Percentiles rank a stretch among this genome's conserved stretches.
These are phyloP conservation scores for Sebastes iracundus DNA, from an alignment of 2,797 vertebrate species.

Conservation along the genomic window DNA sequence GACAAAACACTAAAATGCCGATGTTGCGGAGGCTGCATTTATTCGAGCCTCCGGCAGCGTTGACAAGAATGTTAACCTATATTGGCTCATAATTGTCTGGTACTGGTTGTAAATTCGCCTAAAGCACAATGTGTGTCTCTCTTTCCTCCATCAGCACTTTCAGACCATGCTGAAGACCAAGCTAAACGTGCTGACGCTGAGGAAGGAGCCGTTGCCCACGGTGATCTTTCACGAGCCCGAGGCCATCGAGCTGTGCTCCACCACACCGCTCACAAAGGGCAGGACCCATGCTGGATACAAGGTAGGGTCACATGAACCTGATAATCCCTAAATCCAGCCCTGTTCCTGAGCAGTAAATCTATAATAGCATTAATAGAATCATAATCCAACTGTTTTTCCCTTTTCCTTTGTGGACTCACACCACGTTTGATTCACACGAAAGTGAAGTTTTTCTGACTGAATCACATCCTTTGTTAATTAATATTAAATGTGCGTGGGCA, in stretches of 20 bases:
- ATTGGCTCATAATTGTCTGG: not conserved
- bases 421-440: conserved; percentile 14
- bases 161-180: conserved; percentile 99
- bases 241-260: conserved; percentile 97
- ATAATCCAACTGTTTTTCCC: conserved; percentile 55
- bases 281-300: conserved; percentile 92
- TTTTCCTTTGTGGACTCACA: conserved; percentile 13
- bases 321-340: conserved; percentile 58
- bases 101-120: not conserved
- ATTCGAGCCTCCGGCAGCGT: not conserved
- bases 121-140: conserved; percentile 23
- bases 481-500: conserved; percentile 6
- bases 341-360: conserved; percentile 42
- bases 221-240: conserved; percentile 99
- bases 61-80: not conserved
- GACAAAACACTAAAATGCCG: not conserved
- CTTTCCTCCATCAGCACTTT: conserved; percentile 88
- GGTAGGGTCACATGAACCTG: conserved; percentile 80
- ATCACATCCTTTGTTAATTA: conserved; percentile 32
- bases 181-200: conserved; percentile 96
- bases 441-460: conserved; percentile 27
- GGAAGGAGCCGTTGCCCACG: conserved; percentile 94
- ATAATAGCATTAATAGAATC: conserved; percentile 58
- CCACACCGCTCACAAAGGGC: conserved; percentile 90
- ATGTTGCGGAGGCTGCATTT: not conserved